phyloP scores from a whole-genome alignment of 2,113 vertebrate genomes.

The Cryptotis parvus region DNA sequence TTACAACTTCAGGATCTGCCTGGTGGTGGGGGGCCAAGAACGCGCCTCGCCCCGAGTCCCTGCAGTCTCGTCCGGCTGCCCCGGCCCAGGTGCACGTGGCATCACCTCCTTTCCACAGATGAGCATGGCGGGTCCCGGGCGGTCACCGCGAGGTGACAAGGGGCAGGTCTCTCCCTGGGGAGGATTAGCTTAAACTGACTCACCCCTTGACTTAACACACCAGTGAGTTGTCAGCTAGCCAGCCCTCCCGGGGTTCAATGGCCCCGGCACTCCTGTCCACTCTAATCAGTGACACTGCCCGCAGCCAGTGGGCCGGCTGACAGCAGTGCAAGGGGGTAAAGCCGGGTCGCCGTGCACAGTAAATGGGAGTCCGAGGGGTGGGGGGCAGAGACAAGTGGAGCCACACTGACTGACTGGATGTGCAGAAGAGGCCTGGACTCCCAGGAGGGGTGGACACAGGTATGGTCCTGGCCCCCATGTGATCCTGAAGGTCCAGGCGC shows the following conservation, averaged over 20 bases:
- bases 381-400: background rate
- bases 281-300: background rate
- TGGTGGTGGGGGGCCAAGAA: background rate
- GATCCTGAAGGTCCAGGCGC: too few relatives aligned
- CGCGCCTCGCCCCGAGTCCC: background rate
- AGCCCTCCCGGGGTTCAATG: background rate
- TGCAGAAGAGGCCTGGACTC: background rate
- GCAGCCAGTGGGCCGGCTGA: background rate
- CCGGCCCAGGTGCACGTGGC: background rate
- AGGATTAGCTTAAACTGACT: background rate
- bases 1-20: too few relatives aligned
- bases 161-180: background rate
- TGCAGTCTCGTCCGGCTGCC: background rate
- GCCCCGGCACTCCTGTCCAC: background rate
- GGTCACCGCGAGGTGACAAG: background rate
- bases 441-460: too few relatives aligned
- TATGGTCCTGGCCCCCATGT: too few relatives aligned
- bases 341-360: rapidly evolving
- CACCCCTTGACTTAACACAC: background rate
- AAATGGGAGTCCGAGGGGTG: too few relatives aligned
- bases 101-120: background rate
- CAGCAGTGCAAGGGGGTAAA: background rate
- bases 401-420: background rate
- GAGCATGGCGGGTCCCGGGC: background rate
- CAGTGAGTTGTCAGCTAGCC: background rate